Conservation (phyloP, 1,140 invertebrate species). For the Orchesella cincta region DNA sequence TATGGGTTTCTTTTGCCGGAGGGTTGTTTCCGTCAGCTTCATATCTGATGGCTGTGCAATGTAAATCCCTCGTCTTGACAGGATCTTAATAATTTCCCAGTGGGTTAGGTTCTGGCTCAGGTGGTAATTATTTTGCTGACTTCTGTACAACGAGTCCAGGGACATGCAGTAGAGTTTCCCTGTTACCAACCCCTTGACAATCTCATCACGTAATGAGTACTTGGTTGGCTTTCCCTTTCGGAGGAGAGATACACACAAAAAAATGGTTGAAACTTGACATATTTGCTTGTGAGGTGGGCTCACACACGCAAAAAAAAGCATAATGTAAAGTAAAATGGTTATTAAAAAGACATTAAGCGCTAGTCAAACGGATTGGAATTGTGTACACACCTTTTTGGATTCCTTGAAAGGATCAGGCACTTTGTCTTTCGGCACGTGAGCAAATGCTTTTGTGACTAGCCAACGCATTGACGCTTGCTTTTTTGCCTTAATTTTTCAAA, state of each 20-base stretch:
- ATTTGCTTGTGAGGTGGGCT: not conserved
- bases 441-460: constrained; percentile 46
- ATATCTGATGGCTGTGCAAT: constrained; percentile 50
- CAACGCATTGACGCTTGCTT: constrained; percentile 51
- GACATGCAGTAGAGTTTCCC: constrained; percentile 47
- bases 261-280: not conserved
- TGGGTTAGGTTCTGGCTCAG: constrained; percentile 30
- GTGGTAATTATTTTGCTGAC: constrained; percentile 9
- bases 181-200: constrained; percentile 46
- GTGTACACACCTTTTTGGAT: constrained; percentile 44
- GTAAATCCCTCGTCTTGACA: constrained; percentile 47
- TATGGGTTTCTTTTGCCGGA: constrained; percentile 49
- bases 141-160: constrained; percentile 42
- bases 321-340: not conserved
- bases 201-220: constrained; percentile 44
- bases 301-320: not conserved
- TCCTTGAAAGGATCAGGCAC: constrained; percentile 47
- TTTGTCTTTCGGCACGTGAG: constrained; percentile 41
- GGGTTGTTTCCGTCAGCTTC: constrained; percentile 50
- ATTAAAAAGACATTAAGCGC: constrained; percentile 19
- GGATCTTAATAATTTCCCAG: constrained; percentile 51
- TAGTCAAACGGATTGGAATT: not conserved
- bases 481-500: constrained; percentile 41
- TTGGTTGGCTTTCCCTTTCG: constrained; percentile 44
- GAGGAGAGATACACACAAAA: not conserved